Conservation (phyloP, 2,113 vertebrate genomes). For the Plecotus auritus region DNA sequence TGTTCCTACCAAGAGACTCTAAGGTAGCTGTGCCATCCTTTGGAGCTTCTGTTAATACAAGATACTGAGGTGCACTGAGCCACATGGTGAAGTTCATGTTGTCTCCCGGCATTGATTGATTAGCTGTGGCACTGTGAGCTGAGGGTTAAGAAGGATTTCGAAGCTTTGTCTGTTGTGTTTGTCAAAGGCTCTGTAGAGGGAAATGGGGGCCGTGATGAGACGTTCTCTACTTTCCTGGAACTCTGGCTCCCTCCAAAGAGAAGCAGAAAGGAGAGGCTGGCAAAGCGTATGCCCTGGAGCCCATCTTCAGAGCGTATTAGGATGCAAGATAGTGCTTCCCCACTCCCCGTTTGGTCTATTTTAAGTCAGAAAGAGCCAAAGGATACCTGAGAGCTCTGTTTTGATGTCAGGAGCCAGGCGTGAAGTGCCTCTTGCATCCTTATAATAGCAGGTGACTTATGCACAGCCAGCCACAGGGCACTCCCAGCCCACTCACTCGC, state of each 20-base stretch:
- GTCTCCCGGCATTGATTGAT: background rate
- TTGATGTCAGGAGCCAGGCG: conserved; percentile 3
- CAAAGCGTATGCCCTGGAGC: background rate
- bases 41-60: background rate
- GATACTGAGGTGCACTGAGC: background rate
- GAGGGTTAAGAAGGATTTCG: background rate
- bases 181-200: background rate
- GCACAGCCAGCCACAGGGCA: background rate
- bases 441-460: conserved; percentile 26
- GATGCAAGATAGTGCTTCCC: background rate
- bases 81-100: background rate
- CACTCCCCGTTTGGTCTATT: background rate
- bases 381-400: conserved; percentile 28
- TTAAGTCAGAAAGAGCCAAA: conserved; percentile 40
- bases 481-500: background rate
- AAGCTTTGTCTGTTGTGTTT: background rate
- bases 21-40: background rate
- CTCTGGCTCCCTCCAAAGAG: background rate
- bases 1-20: background rate
- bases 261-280: background rate
- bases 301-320: background rate
- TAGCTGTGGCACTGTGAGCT: background rate
- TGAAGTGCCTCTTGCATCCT: background rate
- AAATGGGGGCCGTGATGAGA: background rate
- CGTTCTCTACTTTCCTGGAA: background rate